A percentile compares a stretch with the other conserved stretches of the same genome.
These are phyloP conservation scores for Diachrysia chrysitis DNA, from an alignment of 2,888 invertebrate species.

Conservation along the genomic window DNA sequence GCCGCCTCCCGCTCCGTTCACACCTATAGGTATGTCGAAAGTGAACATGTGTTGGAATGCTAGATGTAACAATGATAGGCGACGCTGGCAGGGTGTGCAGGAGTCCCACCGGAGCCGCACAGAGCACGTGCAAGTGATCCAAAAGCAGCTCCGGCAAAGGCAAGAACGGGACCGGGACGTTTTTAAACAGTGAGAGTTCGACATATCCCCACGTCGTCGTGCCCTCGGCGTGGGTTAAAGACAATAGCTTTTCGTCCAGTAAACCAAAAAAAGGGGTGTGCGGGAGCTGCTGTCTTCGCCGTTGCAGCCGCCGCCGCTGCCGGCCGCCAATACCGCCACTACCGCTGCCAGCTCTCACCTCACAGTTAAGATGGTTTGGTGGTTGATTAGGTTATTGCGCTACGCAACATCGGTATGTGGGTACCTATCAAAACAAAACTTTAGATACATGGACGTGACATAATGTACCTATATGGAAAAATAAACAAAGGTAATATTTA, in stretches of 20 bases:
- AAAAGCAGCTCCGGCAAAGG: constrained; percentile 17
- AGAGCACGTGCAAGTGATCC: constrained; percentile 32
- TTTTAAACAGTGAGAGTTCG: background rate
- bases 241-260: background rate
- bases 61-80: constrained; percentile 74
- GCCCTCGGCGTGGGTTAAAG: background rate
- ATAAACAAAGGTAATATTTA: no score
- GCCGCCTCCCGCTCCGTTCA: constrained; percentile 83
- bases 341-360: background rate
- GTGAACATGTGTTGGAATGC: constrained; percentile 72
- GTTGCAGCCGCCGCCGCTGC: background rate
- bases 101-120: constrained; percentile 41
- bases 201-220: background rate
- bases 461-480: no score
- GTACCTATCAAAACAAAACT: no score
- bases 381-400: no score
- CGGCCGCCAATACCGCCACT: background rate
- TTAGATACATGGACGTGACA: no score
- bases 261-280: background rate
- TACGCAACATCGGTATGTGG: no score
- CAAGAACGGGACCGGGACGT: background rate
- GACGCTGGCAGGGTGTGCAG: constrained; percentile 62
- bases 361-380: no score
- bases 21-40: constrained; percentile 84
- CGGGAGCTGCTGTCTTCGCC: background rate